Percentiles rank a stretch among this genome's conserved stretches.
Evolutionary conservation across 2,113 vertebrate genomes (phyloP).

Genomic region (Neotragus pygmaeus): DNA sequence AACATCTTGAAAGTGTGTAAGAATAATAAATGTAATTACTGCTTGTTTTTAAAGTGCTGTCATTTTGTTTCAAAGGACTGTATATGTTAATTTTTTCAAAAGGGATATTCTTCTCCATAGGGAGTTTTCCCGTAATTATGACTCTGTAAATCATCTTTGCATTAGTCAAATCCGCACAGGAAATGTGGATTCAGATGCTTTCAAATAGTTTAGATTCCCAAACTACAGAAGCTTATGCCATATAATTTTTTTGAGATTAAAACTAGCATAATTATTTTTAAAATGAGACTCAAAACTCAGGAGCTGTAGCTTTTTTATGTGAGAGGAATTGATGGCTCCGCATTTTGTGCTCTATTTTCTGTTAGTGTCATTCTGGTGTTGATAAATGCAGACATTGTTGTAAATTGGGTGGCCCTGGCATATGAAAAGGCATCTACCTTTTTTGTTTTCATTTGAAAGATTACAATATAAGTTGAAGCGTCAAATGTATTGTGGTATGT

Average conservation of each 20-base stretch:
- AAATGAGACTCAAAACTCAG: conserved; percentile 48
- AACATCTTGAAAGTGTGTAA: background rate
- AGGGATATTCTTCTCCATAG: background rate
- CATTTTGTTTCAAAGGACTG: conserved; percentile 29
- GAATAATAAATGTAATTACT: background rate
- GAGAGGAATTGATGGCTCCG: background rate
- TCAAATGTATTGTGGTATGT: conserved; percentile 48
- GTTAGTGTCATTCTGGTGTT: background rate
- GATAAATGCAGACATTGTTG: conserved; percentile 29
- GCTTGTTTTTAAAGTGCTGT: background rate
- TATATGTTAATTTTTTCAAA: background rate
- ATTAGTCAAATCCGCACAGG: background rate
- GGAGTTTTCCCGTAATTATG: background rate
- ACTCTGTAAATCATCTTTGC: background rate
- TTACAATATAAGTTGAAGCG: background rate
- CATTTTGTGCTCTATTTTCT: background rate
- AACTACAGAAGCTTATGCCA: conserved; percentile 25
- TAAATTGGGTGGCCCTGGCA: background rate
- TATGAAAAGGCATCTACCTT: background rate
- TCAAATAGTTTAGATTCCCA: background rate
- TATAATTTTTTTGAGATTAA: conserved; percentile 70
- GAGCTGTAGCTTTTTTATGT: background rate
- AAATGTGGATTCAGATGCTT: background rate
- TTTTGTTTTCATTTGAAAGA: conserved; percentile 49
- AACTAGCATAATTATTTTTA: conserved; percentile 39